Base-by-base conservation (phyloP, 2,888 invertebrate genomes). In the Chymomyza procnemis region DNA sequence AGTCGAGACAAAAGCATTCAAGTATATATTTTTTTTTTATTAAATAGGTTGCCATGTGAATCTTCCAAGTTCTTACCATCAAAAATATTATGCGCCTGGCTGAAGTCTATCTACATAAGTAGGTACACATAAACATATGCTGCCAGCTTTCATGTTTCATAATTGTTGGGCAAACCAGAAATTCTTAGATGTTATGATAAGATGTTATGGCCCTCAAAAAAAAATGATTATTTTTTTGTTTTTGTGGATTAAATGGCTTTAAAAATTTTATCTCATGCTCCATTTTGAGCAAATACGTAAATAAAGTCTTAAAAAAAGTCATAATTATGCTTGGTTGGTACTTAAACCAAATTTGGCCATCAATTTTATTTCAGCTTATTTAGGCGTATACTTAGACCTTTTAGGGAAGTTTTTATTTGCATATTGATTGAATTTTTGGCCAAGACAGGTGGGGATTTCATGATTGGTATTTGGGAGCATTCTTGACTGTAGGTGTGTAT, bases 11-110 rank as follows among this genome's bases (percentile, higher is more conserved):
- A 50, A 22, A 66, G 66, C 87, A 81, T 82, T 81, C 85, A 81
- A 85, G 81, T 83, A 85, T 81, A n/a, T n/a, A n/a, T n/a, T n/a
- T n/a, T n/a, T n/a, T n/a, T 81, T 87, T 81, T 87, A 81, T 81
- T 81, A 81, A 81, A 81, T 81, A 85, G 83, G 76, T 79, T 71
- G 74, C 73, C 69, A 64, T 69, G 62, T 72, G 65, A 41, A 41
- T 41, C 34, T 41, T 41, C 12, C 34, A 41, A 12, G 34, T 41
- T 41, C 4, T 41, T 2, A 41, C 12, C 34, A 26, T 4, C 26
- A 41, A 41, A 41, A 41, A 41, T 12, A 12, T 41, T 41, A 2
- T 12, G 12, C 12, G 34, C 12, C 34, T 41, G 34, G 12, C 34
- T 41, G 34, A 41, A 41, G 34, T 12, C 12, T 41, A 3, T 41